A percentile compares a stretch with the other conserved stretches of the same genome.
Evolutionary conservation across 2,113 vertebrate species (phyloP).

Genomic region (Oryzias javanicus): DNA sequence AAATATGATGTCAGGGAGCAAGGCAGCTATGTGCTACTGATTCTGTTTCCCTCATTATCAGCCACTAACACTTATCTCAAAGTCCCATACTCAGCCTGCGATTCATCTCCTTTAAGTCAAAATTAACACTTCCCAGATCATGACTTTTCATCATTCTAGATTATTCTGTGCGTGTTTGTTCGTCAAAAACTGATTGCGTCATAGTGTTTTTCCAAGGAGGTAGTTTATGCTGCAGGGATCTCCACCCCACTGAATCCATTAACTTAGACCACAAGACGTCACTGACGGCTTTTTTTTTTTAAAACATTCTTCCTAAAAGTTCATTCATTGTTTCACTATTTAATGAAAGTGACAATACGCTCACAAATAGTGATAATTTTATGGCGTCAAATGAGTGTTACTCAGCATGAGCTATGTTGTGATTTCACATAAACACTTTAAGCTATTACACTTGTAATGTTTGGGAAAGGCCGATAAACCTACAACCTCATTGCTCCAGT

Average conservation of each 20-base stretch:
- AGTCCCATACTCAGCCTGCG: constrained; percentile 25
- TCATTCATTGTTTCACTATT: constrained; percentile 21
- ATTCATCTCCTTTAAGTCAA: constrained; percentile 23
- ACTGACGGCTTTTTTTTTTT: constrained; percentile 19
- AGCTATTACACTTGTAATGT: background rate
- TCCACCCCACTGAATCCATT: constrained; percentile 62
- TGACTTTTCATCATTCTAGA: constrained; percentile 27
- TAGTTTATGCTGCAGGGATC: constrained; percentile 23
- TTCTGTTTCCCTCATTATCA: constrained; percentile 29
- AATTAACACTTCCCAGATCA: constrained; percentile 40
- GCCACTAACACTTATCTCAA: constrained; percentile 32
- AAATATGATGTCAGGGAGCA: constrained; percentile 67
- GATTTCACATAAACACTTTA: constrained; percentile 1
- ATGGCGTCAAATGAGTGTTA: background rate
- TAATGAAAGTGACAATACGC: constrained; percentile 23
- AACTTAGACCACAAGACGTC: constrained; percentile 58
- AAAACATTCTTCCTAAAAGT: constrained; percentile 6
- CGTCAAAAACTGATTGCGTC: constrained; percentile 25
- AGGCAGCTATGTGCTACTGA: constrained; percentile 28
- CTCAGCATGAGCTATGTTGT: background rate
- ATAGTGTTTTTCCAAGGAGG: constrained; percentile 14
- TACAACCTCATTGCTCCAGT: background rate
- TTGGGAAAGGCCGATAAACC: background rate
- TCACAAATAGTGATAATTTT: constrained; percentile 9
- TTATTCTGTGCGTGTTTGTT: constrained; percentile 24